Conservation (phyloP, 2,113 vertebrate species). For the Antennarius striatus region DNA sequence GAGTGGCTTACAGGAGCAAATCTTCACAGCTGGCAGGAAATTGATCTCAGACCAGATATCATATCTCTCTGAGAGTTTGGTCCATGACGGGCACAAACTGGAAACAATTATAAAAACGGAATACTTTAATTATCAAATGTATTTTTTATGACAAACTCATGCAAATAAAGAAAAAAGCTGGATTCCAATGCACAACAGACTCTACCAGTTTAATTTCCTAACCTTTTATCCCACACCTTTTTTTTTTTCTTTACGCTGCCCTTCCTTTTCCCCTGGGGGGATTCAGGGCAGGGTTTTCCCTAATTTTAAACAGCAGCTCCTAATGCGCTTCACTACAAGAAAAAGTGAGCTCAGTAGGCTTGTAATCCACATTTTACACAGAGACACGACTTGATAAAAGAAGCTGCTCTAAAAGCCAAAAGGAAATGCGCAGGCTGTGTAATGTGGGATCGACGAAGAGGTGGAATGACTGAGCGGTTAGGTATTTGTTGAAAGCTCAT, state of each 20-base stretch:
- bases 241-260: neutral
- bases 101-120: neutral
- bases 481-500: conserved; percentile 75
- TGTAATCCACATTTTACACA: conserved; percentile 77
- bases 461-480: conserved; percentile 74
- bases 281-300: conserved; percentile 35
- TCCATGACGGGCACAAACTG: neutral
- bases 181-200: too few relatives aligned
- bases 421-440: conserved; percentile 64
- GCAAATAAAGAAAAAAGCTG: too few relatives aligned
- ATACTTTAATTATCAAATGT: too few relatives aligned
- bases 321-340: conserved; percentile 67
- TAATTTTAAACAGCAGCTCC: conserved; percentile 58
- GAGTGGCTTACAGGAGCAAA: conserved; percentile 14
- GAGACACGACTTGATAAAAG: conserved; percentile 58
- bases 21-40: conserved; percentile 27
- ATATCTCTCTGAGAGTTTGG: neutral
- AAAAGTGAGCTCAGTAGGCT: conserved; percentile 58
- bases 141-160: too few relatives aligned
- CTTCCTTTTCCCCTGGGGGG: conserved; percentile 12
- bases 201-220: neutral
- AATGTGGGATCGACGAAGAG: conserved; percentile 73
- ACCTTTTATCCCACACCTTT: neutral
- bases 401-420: conserved; percentile 60
- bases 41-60: conserved; percentile 2